Conservation (phyloP, 2,888 invertebrate genomes). For the Ochropleura plecta region DNA sequence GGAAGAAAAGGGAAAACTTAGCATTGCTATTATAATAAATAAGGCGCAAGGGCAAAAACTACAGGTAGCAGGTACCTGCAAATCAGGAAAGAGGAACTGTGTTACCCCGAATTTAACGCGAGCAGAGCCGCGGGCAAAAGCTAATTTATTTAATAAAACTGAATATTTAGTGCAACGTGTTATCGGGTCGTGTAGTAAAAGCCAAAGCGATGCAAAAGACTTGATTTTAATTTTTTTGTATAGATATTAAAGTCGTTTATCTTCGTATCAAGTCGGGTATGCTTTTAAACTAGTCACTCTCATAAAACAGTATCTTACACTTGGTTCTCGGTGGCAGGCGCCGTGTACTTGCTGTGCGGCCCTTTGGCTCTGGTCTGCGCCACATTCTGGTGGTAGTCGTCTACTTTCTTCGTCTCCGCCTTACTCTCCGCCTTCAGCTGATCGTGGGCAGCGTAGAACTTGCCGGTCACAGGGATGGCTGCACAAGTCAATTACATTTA, state of each 20-base stretch:
- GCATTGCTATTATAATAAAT: too few species aligned
- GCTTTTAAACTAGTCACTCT: not conserved
- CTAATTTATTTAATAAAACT: too few species aligned
- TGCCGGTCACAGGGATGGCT: conserved; percentile 84
- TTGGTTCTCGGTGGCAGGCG: conserved; percentile 82
- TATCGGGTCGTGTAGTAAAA: too few species aligned
- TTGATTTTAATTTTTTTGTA: not conserved
- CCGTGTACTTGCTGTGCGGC: conserved; percentile 81
- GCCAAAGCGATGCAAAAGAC: too few species aligned
- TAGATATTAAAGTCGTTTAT: not conserved
- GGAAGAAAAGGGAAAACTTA: too few species aligned
- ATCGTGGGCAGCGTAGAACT: conserved; percentile 86
- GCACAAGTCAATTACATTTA: not conserved
- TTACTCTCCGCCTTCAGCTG: conserved; percentile 75
- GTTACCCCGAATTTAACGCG: too few species aligned
- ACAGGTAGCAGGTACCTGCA: too few species aligned
- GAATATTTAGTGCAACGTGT: too few species aligned
- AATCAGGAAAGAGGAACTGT: too few species aligned
- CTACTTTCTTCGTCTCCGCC: conserved; percentile 78
- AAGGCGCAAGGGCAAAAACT: too few species aligned
- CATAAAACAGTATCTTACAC: conserved; percentile 71
- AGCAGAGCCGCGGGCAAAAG: too few species aligned
- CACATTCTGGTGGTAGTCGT: conserved; percentile 80
- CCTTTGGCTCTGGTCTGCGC: conserved; percentile 84
- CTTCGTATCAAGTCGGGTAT: not conserved